These are phyloP conservation scores for Borostomias antarcticus DNA, from an alignment of 2,797 vertebrate species.

Conservation along the genomic window DNA sequence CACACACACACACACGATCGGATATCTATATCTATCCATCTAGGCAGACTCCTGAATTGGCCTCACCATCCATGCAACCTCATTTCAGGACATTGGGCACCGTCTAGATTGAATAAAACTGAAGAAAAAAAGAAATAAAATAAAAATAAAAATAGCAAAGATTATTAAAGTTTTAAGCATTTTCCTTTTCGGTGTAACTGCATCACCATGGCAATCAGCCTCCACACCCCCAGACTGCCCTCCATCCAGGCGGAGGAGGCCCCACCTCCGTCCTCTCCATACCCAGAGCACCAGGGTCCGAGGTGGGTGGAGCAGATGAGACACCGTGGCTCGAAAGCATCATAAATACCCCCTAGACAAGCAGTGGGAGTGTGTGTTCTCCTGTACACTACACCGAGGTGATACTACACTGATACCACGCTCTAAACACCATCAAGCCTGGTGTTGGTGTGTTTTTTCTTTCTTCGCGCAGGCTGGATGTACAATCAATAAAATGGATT, in stretches of 20 bases:
- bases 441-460: constrained; percentile 35
- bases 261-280: constrained; percentile 39
- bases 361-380: constrained; percentile 57
- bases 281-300: constrained; percentile 57
- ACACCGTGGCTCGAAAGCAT: constrained; percentile 55
- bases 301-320: constrained; percentile 50
- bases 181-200: too few relatives aligned
- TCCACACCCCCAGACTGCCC: neutral
- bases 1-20: too few relatives aligned
- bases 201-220: neutral
- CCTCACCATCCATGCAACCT: neutral
- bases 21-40: too few relatives aligned
- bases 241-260: constrained; percentile 4
- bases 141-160: too few relatives aligned
- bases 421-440: constrained; percentile 56
- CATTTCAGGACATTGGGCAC: too few relatives aligned
- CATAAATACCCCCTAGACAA: constrained; percentile 65
- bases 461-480: constrained; percentile 60
- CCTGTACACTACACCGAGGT: constrained; percentile 48
- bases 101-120: too few relatives aligned
- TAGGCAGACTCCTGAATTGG: too few relatives aligned
- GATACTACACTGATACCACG: constrained; percentile 65
- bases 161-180: too few relatives aligned
- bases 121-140: too few relatives aligned
- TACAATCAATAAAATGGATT: constrained; percentile 80